Evolutionary conservation across 2,113 vertebrate species (phyloP).

Genomic region (Spizaetus ornatus): DNA sequence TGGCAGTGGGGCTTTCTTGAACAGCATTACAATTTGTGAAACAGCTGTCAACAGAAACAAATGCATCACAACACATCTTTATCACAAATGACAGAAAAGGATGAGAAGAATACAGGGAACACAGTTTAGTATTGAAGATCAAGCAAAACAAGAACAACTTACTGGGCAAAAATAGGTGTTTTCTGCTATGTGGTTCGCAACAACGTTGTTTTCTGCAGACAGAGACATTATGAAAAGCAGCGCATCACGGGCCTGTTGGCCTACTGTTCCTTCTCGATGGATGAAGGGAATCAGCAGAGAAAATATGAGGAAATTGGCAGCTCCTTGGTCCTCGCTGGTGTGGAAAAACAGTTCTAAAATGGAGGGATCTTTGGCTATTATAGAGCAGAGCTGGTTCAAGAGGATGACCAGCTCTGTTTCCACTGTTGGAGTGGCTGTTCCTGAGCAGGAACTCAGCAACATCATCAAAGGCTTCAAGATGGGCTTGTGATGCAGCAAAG

Average conservation of each 20-base stretch:
- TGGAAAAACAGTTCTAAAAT: conserved; percentile 96
- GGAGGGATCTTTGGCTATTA: conserved; percentile 92
- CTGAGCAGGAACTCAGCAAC: conserved; percentile 92
- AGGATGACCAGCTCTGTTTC: conserved; percentile 89
- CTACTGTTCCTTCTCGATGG: conserved; percentile 91
- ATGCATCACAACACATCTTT: background rate
- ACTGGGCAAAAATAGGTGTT: conserved; percentile 98
- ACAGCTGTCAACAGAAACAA: background rate
- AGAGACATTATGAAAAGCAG: conserved; percentile 95
- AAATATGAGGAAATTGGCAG: conserved; percentile 97
- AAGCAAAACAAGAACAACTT: conserved; percentile 53
- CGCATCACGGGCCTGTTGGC: conserved; percentile 92
- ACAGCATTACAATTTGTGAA: background rate
- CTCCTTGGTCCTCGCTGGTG: conserved; percentile 96
- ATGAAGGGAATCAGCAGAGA: conserved; percentile 96
- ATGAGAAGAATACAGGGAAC: background rate
- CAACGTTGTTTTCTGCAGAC: conserved; percentile 89
- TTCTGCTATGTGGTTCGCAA: conserved; percentile 89
- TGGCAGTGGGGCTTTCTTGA: background rate
- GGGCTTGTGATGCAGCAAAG: conserved; percentile 94
- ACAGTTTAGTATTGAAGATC: background rate
- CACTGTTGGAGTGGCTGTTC: conserved; percentile 76
- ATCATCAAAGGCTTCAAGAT: conserved; percentile 94
- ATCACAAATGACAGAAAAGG: background rate
- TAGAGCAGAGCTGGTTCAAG: conserved; percentile 91